Base-by-base conservation (phyloP, 2,797 vertebrate species). In the Siniperca obscura region DNA sequence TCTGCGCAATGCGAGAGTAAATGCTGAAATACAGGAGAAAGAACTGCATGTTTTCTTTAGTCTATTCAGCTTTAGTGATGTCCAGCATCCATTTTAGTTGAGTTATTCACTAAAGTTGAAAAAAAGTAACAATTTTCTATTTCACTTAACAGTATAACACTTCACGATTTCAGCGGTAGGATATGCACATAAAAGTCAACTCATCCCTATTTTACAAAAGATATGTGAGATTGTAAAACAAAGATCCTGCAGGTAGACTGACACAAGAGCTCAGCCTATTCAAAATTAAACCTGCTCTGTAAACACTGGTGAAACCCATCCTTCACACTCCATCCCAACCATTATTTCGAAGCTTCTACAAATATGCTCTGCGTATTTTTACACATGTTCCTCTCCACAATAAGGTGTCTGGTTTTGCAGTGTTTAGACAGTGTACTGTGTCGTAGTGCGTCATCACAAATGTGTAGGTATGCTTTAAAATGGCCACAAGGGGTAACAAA, bases 341-440 rank as follows among this genome's bases (percentile, higher is more conserved):
- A 42, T 80, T 86, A 85, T 84, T 83, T 86, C 60, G 83, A 87
- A 86, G 69, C 78, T 53, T 90, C 79, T 82, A 76, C 52, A 86
- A 93, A 89, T 78, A 83, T 70, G 62, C 82, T 42, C 48, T 42
- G 65, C 10, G 36, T 89, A 86, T 91, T 94, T 90, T 93, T 85
- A 89, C 91, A 89, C 84, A 84, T 81, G 88, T 85, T 80, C 64
- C 68, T 78, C 71, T 50, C 70, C 88, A 91, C 88, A 93, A 89
- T 81, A 75, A 76, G 81, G 84, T 87, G 81, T 92, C 88, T 88
- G 76, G 85, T 93, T 91, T 90, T 88, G 82, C 86, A 74, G 16
- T 89, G 90, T 92, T 94, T 94, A 94, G 56, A 78, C 55, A 38
- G 78, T 0, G 76, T 48, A 73, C 76, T 67, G 59, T 13, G 65